Percentiles rank a stretch among this genome's conserved stretches.
Conservation (phyloP, 2,888 invertebrate genomes). For the Hipparchia semele region DNA sequence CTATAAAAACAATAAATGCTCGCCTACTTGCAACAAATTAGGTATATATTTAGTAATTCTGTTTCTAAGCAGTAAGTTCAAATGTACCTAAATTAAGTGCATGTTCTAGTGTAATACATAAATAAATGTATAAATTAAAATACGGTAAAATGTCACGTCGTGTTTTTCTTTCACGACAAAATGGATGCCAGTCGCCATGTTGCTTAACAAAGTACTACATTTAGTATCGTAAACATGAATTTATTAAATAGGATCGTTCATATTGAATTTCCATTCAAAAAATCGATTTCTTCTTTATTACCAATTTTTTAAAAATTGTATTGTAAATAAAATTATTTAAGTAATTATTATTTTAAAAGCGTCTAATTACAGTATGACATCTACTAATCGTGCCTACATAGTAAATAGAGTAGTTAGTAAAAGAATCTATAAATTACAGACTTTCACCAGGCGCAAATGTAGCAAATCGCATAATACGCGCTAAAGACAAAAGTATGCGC, state of each 20-base stretch:
- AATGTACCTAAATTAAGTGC: no score
- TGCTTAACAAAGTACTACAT: neutral
- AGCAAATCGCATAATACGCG: conserved; percentile 16
- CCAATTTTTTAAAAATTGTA: no score
- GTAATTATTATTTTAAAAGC: no score
- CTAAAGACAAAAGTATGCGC: conserved; percentile 31
- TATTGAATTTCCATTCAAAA: no score
- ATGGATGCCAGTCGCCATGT: conserved; percentile 5
- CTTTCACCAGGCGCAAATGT: conserved; percentile 24
- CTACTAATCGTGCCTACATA: neutral
- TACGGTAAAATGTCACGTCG: neutral
- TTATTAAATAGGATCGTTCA: neutral
- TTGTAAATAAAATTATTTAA: no score
- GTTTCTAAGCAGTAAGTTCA: no score
- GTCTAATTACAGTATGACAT: neutral
- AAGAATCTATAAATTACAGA: conserved; percentile 5
- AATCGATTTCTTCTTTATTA: no score
- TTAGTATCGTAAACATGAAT: neutral
- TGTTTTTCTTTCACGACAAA: conserved; percentile 1
- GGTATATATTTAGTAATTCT: no score
- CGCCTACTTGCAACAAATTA: no score
- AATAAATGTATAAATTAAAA: neutral
- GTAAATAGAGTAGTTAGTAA: neutral
- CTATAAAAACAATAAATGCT: no score
- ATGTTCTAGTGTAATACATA: no score